These are phyloP conservation scores for Alcis repandata DNA, from an alignment of 2,888 invertebrate species.

Conservation along the genomic window DNA sequence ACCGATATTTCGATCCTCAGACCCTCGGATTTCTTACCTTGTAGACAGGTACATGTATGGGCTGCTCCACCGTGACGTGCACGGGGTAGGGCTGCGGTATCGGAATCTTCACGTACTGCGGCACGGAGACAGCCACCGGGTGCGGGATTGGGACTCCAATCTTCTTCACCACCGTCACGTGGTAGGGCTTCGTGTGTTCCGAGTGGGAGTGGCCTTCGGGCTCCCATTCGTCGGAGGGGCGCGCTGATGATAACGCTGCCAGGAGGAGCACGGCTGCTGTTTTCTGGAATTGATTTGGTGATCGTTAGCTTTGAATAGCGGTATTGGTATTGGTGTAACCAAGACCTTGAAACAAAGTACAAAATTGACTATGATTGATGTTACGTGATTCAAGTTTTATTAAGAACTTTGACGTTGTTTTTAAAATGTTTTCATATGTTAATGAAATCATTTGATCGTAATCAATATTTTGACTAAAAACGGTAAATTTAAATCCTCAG, in stretches of 20 bases:
- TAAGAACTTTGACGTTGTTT: too few relatives aligned
- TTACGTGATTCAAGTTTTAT: too few relatives aligned
- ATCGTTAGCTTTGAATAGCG: not conserved
- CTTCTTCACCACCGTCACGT: slow-evolving; percentile 90
- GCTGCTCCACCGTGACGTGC: slow-evolving; percentile 90
- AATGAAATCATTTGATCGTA: not conserved
- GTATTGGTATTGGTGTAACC: too few relatives aligned
- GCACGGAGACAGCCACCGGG: slow-evolving; percentile 90
- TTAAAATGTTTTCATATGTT: too few relatives aligned
- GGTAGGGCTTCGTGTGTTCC: slow-evolving; percentile 90
- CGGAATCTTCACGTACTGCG: slow-evolving; percentile 89
- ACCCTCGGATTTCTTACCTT: slow-evolving; percentile 83
- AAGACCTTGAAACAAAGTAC: too few relatives aligned
- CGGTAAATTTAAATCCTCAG: not conserved
- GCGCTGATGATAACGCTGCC: slow-evolving; percentile 65
- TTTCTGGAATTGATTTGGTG: slow-evolving; percentile 62
- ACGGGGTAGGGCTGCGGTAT: slow-evolving; percentile 92
- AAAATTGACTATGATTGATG: too few relatives aligned
- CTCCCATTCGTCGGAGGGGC: slow-evolving; percentile 80
- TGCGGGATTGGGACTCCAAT: slow-evolving; percentile 91
- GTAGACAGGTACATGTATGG: slow-evolving; percentile 91
- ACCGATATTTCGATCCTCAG: too few relatives aligned
- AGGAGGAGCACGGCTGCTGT: slow-evolving; percentile 75
- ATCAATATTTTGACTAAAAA: not conserved
- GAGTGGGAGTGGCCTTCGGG: slow-evolving; percentile 88